Evolutionary conservation across 1,140 invertebrate species (phyloP), one percentile per base, ranked within the genome.

Genomic region (Drosophila sechellia): DNA sequence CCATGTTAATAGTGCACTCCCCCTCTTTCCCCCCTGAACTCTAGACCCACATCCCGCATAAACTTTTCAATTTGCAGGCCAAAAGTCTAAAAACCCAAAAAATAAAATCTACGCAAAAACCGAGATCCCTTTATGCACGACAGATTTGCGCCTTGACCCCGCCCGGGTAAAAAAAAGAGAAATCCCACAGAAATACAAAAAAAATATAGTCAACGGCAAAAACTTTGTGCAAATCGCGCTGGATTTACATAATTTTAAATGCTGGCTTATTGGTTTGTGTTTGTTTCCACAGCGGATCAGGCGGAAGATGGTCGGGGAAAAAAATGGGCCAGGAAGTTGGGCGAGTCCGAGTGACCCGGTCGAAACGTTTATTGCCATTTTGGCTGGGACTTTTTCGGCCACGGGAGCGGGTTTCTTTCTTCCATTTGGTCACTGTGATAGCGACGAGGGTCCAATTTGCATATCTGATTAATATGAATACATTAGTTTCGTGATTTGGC

Each of bases 381-480:
- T 12, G 40, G 37, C 43, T 49, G 39, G 53, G 59, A 70, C 65
- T 84, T 74, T 74, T 75, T 72, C 25, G 17, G 40, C 39, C 27
- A n/a, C 17, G 45, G 37, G 42, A 40, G 65, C 46, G 50, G 27
- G 31, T 64, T 25, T 31, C 13, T 45, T 39, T 39, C 56, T 64
- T 45, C 25, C 20, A 46, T 64, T 69, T 64, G 34, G 22, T 20
- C 31, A 27, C 35, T 31, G 60, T 35, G 27, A 64, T 43, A 31
- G 46, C 57, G 53, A 65, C 54, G 63, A 63, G 58, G 54, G 71
- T 66, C 53, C 27, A 60, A 90, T 90, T 90, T 90, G 78, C 85
- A 90, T 90, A 90, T 73, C 85, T 90, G 85, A 90, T 90, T 90
- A 90, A 90, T 90, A 90, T 79, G 85, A 90, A 90, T 90, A 85